These are phyloP conservation scores for Acanthosepion pharaonis DNA, from an alignment of 2,888 invertebrate species.

Conservation along the genomic window DNA sequence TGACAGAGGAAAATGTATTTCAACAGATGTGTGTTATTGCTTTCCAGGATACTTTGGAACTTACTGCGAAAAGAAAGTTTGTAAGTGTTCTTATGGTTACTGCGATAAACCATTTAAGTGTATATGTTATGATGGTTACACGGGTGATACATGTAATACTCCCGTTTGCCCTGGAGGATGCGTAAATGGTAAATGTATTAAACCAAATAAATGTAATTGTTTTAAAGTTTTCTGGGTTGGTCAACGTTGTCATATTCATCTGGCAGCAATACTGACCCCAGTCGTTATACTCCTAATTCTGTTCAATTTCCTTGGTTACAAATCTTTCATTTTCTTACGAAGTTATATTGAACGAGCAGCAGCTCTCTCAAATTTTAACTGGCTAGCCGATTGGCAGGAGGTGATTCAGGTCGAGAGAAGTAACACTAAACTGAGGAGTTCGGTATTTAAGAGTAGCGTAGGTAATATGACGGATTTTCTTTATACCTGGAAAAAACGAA, in stretches of 20 bases:
- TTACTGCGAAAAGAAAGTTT: slow-evolving; percentile 52
- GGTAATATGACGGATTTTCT: slow-evolving; percentile 50
- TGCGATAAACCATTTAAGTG: slow-evolving; percentile 55
- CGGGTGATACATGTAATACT: slow-evolving; percentile 53
- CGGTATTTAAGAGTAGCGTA: slow-evolving; percentile 53
- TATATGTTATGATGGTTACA: slow-evolving; percentile 57
- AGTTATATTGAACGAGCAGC: slow-evolving; percentile 39
- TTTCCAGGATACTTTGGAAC: slow-evolving; percentile 53
- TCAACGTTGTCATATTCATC: slow-evolving; percentile 49
- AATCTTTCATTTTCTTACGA: slow-evolving; percentile 49
- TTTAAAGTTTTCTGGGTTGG: slow-evolving; percentile 51
- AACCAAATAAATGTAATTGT: slow-evolving; percentile 58
- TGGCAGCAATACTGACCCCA: slow-evolving; percentile 52
- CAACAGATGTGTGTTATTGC: slow-evolving; percentile 50
- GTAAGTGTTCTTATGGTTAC: slow-evolving; percentile 55
- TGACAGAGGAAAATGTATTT: not conserved
- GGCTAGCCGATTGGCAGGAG: slow-evolving; percentile 59
- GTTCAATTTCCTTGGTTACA: slow-evolving; percentile 48
- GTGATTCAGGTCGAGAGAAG: slow-evolving; percentile 55
- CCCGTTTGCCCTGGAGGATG: slow-evolving; percentile 55
- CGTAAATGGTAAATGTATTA: slow-evolving; percentile 56
- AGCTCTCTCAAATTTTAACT: slow-evolving; percentile 58
- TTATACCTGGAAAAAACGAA: slow-evolving; percentile 55
- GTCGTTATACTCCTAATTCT: slow-evolving; percentile 51
- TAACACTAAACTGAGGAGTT: slow-evolving; percentile 55